These are phyloP conservation scores for Sesamia inferens DNA, from an alignment of 2,888 invertebrate species.

Conservation along the genomic window DNA sequence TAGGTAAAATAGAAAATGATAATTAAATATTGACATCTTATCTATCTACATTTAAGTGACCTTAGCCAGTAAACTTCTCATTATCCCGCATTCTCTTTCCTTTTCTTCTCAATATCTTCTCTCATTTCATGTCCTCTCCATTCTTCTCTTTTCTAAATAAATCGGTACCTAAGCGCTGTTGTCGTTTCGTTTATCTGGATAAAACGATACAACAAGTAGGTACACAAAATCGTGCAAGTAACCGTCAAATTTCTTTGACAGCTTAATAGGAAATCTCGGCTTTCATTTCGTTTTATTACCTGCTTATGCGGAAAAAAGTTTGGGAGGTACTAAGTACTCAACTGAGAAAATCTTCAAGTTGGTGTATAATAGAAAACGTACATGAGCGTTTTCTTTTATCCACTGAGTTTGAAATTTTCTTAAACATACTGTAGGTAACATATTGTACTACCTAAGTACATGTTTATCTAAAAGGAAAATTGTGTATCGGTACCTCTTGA, in stretches of 20 bases:
- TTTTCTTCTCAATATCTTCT: too few species aligned
- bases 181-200: not conserved
- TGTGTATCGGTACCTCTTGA: constrained; percentile 5
- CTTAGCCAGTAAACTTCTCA: too few species aligned
- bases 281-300: constrained; percentile 40
- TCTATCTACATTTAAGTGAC: not conserved
- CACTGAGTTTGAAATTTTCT: constrained; percentile 12
- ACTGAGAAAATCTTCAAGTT: too few species aligned
- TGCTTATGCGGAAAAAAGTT: constrained; percentile 2
- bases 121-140: too few species aligned
- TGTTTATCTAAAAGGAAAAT: constrained; percentile 27
- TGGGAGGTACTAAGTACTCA: not conserved
- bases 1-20: not conserved
- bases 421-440: not conserved
- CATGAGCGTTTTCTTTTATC: constrained; percentile 18
- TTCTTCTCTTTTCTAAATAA: too few species aligned
- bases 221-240: constrained; percentile 7
- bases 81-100: too few species aligned
- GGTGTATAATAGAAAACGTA: not conserved
- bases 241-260: constrained; percentile 32
- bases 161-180: not conserved
- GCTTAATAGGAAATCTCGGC: constrained; percentile 19
- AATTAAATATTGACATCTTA: not conserved
- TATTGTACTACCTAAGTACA: too few species aligned
- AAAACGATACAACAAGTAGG: not conserved